Conservation (phyloP, 1,140 invertebrate species). For the Ips nitidus region DNA sequence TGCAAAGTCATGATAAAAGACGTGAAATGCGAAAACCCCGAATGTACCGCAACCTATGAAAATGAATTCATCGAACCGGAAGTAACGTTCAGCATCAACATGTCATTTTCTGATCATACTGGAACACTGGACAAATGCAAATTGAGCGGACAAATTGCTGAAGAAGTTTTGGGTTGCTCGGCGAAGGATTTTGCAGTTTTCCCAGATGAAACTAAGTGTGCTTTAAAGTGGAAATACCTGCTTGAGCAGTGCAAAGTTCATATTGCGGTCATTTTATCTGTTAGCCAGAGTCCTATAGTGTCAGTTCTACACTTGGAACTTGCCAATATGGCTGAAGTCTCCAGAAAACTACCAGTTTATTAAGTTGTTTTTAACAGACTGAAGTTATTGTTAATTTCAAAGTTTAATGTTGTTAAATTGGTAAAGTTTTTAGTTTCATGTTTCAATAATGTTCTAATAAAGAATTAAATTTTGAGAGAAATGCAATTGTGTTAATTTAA, state of each 20-base stretch:
- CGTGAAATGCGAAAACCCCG: slow-evolving; percentile 44
- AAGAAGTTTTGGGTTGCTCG: slow-evolving; percentile 50
- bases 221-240: slow-evolving; percentile 58
- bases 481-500: no score
- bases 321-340: slow-evolving; percentile 40
- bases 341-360: slow-evolving; percentile 42
- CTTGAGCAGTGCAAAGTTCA: slow-evolving; percentile 55
- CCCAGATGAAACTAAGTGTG: slow-evolving; percentile 49
- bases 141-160: slow-evolving; percentile 53
- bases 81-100: slow-evolving; percentile 55
- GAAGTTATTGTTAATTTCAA: neutral
- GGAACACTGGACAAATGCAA: slow-evolving; percentile 55
- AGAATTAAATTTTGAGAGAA: no score
- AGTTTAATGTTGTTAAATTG: no score
- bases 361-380: slow-evolving; percentile 22
- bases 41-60: slow-evolving; percentile 42
- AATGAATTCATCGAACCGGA: slow-evolving; percentile 38
- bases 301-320: slow-evolving; percentile 37
- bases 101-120: slow-evolving; percentile 58
- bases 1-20: slow-evolving; percentile 39
- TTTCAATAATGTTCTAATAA: no score
- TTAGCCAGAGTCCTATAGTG: slow-evolving; percentile 37
- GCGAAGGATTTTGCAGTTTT: slow-evolving; percentile 50
- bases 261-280: slow-evolving; percentile 49
- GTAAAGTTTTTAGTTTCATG: no score